Percentiles rank a stretch among this genome's conserved stretches.
phyloP scores from a whole-genome alignment of 1,140 invertebrate genomes.

The Drosophila navojoa region DNA sequence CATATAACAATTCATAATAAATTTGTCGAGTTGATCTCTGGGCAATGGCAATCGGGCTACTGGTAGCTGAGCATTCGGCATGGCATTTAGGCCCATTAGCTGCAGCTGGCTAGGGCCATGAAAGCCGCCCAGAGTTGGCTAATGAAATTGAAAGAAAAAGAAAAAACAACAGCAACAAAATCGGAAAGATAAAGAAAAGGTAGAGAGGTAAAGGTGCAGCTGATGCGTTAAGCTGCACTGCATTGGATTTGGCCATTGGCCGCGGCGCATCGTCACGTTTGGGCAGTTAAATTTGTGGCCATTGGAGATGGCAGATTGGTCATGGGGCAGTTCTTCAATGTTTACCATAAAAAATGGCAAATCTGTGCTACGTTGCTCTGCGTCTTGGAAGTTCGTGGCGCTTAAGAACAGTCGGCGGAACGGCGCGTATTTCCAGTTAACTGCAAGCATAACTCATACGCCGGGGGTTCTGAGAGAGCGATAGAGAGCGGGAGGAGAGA shows the following conservation, averaged over 20 bases:
- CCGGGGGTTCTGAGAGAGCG: conserved; percentile 12
- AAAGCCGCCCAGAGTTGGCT: conserved; percentile 20
- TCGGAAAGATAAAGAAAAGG: too few relatives aligned
- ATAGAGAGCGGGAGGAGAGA: too few relatives aligned
- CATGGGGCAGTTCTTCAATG: conserved; percentile 31
- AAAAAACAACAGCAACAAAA: too few relatives aligned
- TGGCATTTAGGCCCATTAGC: neutral
- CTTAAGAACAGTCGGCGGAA: conserved; percentile 33
- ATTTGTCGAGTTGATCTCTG: neutral
- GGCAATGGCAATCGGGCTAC: neutral
- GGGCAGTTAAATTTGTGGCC: conserved; percentile 70
- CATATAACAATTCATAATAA: too few relatives aligned
- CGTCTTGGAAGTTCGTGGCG: conserved; percentile 43
- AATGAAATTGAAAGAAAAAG: conserved; percentile 19
- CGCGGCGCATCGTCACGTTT: conserved; percentile 59
- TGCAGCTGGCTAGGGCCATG: neutral
- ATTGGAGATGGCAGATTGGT: conserved; percentile 29
- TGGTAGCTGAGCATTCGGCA: neutral
- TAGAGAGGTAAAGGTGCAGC: conserved; percentile 7
- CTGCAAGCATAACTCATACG: conserved; percentile 75
- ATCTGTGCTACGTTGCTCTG: conserved; percentile 71
- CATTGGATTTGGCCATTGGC: conserved; percentile 20
- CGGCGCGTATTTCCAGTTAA: conserved; percentile 60
- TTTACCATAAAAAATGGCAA: conserved; percentile 81
- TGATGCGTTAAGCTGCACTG: conserved; percentile 29